phyloP scores from a whole-genome alignment of 2,797 vertebrate species.

The Threskiornis aethiopicus region DNA sequence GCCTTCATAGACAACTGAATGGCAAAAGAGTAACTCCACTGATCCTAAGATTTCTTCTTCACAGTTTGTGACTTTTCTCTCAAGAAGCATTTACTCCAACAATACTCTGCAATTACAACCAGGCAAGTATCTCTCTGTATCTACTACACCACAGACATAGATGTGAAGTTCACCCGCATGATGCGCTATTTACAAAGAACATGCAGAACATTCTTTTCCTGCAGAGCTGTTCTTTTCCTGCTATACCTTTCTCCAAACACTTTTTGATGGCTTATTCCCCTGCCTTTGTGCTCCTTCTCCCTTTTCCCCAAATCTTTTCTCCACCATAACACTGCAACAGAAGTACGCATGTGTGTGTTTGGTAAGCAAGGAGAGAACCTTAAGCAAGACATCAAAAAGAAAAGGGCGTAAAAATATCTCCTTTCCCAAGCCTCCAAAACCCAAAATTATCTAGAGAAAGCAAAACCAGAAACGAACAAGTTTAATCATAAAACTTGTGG shows the following conservation, averaged over 20 bases:
- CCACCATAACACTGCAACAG: background rate
- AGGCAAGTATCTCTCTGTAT: background rate
- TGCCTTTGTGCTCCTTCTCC: background rate
- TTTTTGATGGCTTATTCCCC: background rate
- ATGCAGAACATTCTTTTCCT: background rate
- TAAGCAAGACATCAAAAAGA: background rate
- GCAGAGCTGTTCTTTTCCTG: background rate
- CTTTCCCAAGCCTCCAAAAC: background rate
- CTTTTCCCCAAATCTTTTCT: background rate
- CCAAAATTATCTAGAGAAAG: background rate
- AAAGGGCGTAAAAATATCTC: background rate
- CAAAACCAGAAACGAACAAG: background rate
- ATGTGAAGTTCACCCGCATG: background rate
- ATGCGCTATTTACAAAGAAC: background rate
- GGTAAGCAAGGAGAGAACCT: background rate
- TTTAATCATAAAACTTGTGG: background rate
- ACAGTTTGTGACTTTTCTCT: background rate
- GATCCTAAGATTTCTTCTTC: background rate
- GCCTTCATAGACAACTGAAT: background rate
- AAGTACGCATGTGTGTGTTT: background rate
- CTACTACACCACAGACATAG: background rate
- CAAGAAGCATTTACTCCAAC: background rate
- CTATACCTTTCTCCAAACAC: background rate
- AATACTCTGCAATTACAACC: background rate
- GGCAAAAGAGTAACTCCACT: background rate